Evolutionary conservation across 1,140 invertebrate species (phyloP).

Genomic region (Apis cerana): DNA sequence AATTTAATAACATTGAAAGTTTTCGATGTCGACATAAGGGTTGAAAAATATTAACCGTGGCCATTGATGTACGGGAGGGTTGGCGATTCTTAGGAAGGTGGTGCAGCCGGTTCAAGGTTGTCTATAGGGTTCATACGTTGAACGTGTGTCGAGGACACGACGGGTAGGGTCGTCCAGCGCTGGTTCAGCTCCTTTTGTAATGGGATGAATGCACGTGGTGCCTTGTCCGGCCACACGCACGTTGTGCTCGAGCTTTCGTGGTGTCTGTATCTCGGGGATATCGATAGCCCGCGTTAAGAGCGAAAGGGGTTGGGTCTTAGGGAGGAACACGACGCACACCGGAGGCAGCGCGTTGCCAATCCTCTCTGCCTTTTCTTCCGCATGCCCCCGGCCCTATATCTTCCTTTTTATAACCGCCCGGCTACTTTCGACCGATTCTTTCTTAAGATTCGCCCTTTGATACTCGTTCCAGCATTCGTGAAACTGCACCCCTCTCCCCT

Average conservation of each 20-base stretch:
- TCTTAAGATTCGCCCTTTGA: constrained; percentile 7
- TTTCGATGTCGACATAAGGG: too few relatives aligned
- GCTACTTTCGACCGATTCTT: not conserved
- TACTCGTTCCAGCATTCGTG: not conserved
- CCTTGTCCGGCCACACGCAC: constrained; percentile 77
- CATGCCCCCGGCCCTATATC: constrained; percentile 5
- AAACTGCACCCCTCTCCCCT: too few relatives aligned
- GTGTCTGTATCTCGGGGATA: constrained; percentile 74
- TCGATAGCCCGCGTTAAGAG: constrained; percentile 70
- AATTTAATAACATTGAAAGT: too few relatives aligned
- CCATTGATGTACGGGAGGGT: not conserved
- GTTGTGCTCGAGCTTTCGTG: constrained; percentile 64
- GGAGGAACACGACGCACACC: constrained; percentile 5
- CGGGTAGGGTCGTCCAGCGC: constrained; percentile 60
- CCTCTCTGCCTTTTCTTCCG: constrained; percentile 2
- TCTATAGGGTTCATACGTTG: constrained; percentile 57
- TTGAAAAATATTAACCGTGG: not conserved
- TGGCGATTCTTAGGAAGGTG: not conserved
- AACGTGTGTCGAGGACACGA: constrained; percentile 69
- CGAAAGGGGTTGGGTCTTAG: constrained; percentile 68
- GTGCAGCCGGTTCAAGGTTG: constrained; percentile 48
- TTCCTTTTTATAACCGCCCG: constrained; percentile 27
- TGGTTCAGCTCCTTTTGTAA: constrained; percentile 79
- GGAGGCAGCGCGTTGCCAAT: constrained; percentile 27
- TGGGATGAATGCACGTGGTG: constrained; percentile 77